Evolutionary conservation across 1,140 invertebrate species (phyloP), one percentile per base, ranked within the genome.

Genomic region (Homarus americanus): DNA sequence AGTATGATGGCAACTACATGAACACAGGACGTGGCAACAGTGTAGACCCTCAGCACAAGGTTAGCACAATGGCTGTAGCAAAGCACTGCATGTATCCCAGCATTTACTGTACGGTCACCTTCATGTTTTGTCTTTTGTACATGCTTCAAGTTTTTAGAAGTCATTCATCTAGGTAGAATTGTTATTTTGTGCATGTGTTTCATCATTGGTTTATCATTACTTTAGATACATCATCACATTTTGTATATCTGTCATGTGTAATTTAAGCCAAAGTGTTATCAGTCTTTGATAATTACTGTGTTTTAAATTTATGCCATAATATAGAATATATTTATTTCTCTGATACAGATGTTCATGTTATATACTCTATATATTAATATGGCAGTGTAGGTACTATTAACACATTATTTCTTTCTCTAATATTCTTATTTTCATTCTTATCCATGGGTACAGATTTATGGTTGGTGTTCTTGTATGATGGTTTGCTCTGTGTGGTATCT

Each of bases 1-100:
- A 93, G 79, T 93, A 94, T 90, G 94, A 94, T 40, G 93, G 93
- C 44, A 93, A 93, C 92, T 93, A 93, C 75, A 87, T 91, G 72
- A 93, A 93, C 86, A 92, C 91, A n/a, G 69, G 92, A 78, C 87
- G 91, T 38, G 69, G 91, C 80, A 91, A 76, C 78, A 76, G 69
- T 84, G 82, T 90, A 82, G 82, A 93, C 82, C 73, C 82, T 34
- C 78, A 80, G 86, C 82, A 91, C 69, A 93, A 91, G 63, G 91
- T 92, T 84, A 92, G 91, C 85, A 76, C 72, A 36, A 15, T 32
- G 72, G 83, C 69, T 73, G n/a, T 75, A 85, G 40, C 76, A 41
- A 32, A 34, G 40, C 76, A 79, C 76, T 79, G 76, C 76, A 79
- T 79, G 76, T 49, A 32, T 32, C 32, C 12, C 53, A 69, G 63